Base-by-base conservation (phyloP, 1,140 invertebrate genomes). In the Neodiprion lecontei region DNA sequence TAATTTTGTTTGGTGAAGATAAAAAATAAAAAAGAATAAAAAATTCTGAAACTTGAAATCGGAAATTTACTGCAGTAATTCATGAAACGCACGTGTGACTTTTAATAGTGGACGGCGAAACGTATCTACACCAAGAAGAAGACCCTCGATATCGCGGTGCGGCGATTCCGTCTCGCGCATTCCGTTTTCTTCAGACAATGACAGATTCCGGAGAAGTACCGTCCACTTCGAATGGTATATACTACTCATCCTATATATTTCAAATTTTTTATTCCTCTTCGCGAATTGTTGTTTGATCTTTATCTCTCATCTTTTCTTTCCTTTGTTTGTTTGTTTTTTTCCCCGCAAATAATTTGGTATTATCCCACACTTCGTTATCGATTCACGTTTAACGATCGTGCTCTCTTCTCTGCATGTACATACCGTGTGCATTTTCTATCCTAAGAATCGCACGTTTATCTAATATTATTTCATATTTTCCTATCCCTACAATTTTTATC, bases 141-240 rank as follows among this genome's bases (percentile, higher is more conserved):
- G 93, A 91, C 84, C 91, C 92, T 9, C 90, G 93, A 81, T 92
- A 94, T 84, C 88, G 91, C 49, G 91, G 92, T 66, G 87, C 91
- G 47, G 90, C 92, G 48, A 94, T 94, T 78, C 94, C 94, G 7
- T 94, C 93, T 9, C 90, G 92, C 82, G 91, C 93, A 73, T 94
- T 94, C 83, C 90, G 91, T 78, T 90, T 89, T 74, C 87, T 95
- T 71, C 92, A 93, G 84, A 91, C 85, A 72, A 91, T 92, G 89
- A 91, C 90, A 10, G 89, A 90, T 49, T 85, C 85, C 8, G 85
- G 82, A 9, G 87, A 88, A 70, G 76, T 80, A 72, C 76, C 79
- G 14, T 61, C 72, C 49, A 77, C 72, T 65, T 14, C 67, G 4
- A 76, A 73, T 76, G 74, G 72, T 73, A 72, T 78, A 69, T 9